Evolutionary conservation across 2,113 vertebrate genomes (phyloP).

Genomic region (Gallinago jamesoni): DNA sequence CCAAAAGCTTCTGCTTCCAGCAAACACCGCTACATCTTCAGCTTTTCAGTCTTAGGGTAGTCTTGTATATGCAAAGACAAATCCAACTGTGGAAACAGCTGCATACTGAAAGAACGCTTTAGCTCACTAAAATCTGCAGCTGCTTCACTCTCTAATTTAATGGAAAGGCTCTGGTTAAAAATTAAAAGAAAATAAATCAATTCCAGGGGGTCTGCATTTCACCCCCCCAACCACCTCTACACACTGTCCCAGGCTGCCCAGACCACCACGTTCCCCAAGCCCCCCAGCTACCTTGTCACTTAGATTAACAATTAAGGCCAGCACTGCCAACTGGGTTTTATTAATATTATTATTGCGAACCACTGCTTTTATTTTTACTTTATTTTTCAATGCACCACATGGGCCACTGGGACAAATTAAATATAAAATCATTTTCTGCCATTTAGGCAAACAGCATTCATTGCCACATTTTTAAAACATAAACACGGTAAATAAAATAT

Average conservation of each 20-base stretch:
- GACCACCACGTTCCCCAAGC: accelerated
- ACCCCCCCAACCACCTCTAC: background rate
- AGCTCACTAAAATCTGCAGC: background rate
- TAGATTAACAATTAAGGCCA: background rate
- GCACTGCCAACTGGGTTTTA: background rate
- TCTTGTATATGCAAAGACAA: background rate
- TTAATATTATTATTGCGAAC: background rate
- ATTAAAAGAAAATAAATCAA: background rate
- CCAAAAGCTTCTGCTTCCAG: background rate
- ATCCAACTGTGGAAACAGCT: background rate
- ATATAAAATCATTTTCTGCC: slow-evolving; percentile 46
- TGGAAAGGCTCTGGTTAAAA: background rate
- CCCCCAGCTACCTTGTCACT: background rate
- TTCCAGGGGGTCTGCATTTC: background rate
- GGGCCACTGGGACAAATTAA: slow-evolving; percentile 38
- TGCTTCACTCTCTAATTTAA: background rate
- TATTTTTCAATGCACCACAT: background rate
- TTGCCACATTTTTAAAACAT: slow-evolving; percentile 35
- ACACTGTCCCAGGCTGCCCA: background rate
- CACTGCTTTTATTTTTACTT: background rate
- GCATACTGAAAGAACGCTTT: background rate
- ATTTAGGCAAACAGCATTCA: slow-evolving; percentile 50
- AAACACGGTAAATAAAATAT: slow-evolving; percentile 68
- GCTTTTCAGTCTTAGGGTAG: background rate
- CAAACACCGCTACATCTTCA: background rate